phyloP scores from a whole-genome alignment of 2,888 invertebrate genomes.

The Dysmachus trigonus region DNA sequence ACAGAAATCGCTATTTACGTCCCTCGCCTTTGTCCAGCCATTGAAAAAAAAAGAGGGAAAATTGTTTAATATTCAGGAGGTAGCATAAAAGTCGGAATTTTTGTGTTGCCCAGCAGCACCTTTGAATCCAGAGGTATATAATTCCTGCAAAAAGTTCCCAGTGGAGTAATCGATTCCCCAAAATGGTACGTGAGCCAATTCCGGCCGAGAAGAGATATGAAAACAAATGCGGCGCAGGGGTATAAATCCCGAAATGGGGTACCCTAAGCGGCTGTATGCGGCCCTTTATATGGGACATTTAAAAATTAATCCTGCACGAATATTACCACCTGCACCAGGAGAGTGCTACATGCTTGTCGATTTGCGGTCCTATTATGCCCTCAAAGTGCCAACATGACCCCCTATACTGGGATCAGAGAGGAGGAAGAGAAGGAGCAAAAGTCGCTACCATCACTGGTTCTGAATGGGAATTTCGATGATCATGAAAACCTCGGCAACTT shows the following conservation, averaged over 20 bases:
- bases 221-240: neutral
- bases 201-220: neutral
- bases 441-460: neutral
- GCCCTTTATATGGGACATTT: constrained; percentile 2
- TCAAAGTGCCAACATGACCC: neutral
- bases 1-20: neutral
- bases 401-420: neutral
- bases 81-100: neutral
- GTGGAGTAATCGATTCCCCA: constrained; percentile 33
- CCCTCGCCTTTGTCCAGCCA: neutral
- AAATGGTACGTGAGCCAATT: constrained; percentile 38
- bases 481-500: neutral
- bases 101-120: constrained; percentile 3
- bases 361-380: neutral
- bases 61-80: constrained; percentile 20
- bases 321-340: neutral
- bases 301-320: neutral
- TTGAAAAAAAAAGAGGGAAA: neutral
- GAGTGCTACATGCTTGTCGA: neutral
- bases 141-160: constrained; percentile 25
- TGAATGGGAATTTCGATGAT: neutral
- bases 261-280: neutral
- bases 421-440: neutral
- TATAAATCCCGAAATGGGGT: constrained; percentile 11
- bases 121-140: constrained; percentile 18